Evolutionary conservation across 2,888 invertebrate genomes (phyloP).

Genomic region (Eilema caniola): DNA sequence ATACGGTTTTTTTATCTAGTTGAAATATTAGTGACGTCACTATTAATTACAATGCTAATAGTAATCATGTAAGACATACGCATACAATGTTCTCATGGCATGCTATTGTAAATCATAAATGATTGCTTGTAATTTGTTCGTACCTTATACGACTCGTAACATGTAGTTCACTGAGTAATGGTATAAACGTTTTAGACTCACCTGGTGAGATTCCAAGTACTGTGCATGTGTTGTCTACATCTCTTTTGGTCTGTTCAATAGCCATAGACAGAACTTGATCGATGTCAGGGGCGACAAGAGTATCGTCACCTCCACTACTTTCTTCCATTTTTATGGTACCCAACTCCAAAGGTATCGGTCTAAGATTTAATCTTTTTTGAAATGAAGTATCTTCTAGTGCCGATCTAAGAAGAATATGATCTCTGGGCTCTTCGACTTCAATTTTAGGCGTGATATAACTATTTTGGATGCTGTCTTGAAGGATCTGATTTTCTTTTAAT

Average conservation of each 20-base stretch:
- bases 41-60: constrained; percentile 59
- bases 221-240: constrained; percentile 94
- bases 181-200: constrained; percentile 79
- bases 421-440: constrained; percentile 86
- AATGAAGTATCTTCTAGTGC: constrained; percentile 94
- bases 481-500: constrained; percentile 85
- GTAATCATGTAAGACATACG: constrained; percentile 52
- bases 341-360: constrained; percentile 91
- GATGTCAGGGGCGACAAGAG: constrained; percentile 91
- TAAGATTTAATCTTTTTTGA: constrained; percentile 93
- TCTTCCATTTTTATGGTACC: constrained; percentile 90
- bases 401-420: constrained; percentile 93
- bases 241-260: constrained; percentile 94
- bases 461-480: constrained; percentile 81
- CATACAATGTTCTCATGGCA: constrained; percentile 61
- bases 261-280: constrained; percentile 94
- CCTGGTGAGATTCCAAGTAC: constrained; percentile 95
- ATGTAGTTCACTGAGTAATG: constrained; percentile 48
- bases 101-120: constrained; percentile 50
- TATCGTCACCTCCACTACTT: constrained; percentile 86
- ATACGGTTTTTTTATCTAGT: constrained; percentile 63
- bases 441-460: constrained; percentile 84
- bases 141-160: constrained; percentile 38
- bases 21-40: constrained; percentile 71
- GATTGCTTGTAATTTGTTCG: constrained; percentile 46